Percentiles rank a stretch among this genome's conserved stretches.
phyloP scores from a whole-genome alignment of 1,140 invertebrate species.

The Parasteatoda tepidariorum region DNA sequence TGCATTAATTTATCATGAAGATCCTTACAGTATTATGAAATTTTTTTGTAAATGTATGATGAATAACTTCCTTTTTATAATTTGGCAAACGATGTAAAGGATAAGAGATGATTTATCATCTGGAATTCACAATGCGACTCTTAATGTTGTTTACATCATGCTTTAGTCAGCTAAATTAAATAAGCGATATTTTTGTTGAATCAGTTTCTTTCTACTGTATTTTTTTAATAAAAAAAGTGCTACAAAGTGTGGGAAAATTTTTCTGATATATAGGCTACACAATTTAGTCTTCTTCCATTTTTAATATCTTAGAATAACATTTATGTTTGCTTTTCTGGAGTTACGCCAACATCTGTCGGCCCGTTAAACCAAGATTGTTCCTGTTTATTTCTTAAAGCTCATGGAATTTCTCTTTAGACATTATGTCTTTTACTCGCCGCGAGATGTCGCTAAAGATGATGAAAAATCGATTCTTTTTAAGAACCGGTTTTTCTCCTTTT shows the following conservation, averaged over 20 bases:
- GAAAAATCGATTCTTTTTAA: constrained; percentile 45
- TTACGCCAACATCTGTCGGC: constrained; percentile 31
- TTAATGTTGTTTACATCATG: too few relatives aligned
- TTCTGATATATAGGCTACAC: neutral
- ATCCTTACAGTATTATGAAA: too few relatives aligned
- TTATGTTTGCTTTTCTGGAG: constrained; percentile 27
- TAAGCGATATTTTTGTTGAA: too few relatives aligned
- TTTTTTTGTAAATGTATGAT: too few relatives aligned
- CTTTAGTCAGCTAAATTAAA: too few relatives aligned
- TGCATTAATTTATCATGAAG: too few relatives aligned
- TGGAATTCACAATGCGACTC: too few relatives aligned
- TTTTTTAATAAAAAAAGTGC: neutral
- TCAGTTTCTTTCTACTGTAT: neutral
- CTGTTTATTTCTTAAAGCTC: constrained; percentile 13
- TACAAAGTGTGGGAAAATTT: neutral
- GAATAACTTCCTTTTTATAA: too few relatives aligned
- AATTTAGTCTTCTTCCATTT: constrained; percentile 30
- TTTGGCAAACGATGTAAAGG: too few relatives aligned
- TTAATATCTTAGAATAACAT: constrained; percentile 30
- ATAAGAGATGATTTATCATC: too few relatives aligned
- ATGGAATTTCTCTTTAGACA: constrained; percentile 16
- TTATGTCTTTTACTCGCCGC: neutral
- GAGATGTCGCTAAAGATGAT: constrained; percentile 43
- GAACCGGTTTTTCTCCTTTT: constrained; percentile 1
- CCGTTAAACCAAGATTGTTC: constrained; percentile 42